These are phyloP conservation scores for Lanius ludovicianus DNA, from an alignment of 2,113 vertebrate genomes.

Conservation along the genomic window DNA sequence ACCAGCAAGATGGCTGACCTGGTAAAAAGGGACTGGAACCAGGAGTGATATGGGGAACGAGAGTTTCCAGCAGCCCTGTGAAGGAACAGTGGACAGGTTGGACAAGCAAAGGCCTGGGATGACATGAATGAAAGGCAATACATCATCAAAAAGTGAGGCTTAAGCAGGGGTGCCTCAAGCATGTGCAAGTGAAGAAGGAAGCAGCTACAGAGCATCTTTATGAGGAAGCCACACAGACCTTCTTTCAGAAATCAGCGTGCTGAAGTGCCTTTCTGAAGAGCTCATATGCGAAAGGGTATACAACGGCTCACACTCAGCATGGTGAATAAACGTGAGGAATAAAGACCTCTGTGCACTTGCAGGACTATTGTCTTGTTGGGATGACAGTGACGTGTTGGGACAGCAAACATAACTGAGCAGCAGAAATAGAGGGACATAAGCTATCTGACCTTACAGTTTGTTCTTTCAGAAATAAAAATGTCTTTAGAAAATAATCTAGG, in stretches of 20 bases:
- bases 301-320: not conserved
- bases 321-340: not conserved
- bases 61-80: not conserved
- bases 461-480: not conserved
- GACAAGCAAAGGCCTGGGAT: not conserved
- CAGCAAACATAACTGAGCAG: not conserved
- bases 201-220: not conserved
- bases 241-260: not conserved
- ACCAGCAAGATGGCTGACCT: not conserved
- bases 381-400: not conserved
- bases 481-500: not conserved
- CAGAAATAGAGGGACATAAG: not conserved
- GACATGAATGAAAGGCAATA: not conserved
- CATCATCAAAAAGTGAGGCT: not conserved
- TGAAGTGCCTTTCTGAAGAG: not conserved
- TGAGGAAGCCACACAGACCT: not conserved
- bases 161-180: not conserved
- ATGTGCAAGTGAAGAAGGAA: not conserved
- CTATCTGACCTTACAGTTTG: not conserved
- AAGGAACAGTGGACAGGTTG: not conserved
- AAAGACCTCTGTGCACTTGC: not conserved
- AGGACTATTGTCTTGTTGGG: not conserved
- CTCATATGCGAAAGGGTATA: accelerated
- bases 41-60: not conserved
- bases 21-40: not conserved